Conservation (phyloP, 2,113 vertebrate genomes). For the Campylomormyrus tamandua region DNA sequence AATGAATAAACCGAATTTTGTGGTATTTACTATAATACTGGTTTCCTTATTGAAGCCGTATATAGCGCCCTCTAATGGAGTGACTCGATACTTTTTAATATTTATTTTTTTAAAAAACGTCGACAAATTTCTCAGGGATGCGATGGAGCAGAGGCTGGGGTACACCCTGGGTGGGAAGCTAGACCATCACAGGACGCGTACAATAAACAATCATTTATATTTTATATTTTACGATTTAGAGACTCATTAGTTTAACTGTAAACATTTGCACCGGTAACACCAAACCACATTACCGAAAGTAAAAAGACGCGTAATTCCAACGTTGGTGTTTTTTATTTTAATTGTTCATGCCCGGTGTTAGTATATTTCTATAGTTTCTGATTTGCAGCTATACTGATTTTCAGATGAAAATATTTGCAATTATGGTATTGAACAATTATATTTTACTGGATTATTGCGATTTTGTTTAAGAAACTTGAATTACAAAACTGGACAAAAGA, state of each 20-base stretch:
- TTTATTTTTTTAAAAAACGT: background rate
- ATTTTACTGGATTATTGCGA: background rate
- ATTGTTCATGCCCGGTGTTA: background rate
- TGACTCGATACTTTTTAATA: background rate
- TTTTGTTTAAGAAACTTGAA: background rate
- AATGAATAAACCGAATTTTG: no score
- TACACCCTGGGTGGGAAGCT: background rate
- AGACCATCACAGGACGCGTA: background rate
- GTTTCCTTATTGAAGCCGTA: background rate
- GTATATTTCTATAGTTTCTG: background rate
- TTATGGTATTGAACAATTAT: background rate
- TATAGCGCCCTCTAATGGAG: background rate
- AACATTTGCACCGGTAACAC: background rate
- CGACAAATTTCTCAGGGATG: background rate
- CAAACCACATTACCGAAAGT: background rate
- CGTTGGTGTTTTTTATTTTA: background rate
- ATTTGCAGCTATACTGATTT: background rate
- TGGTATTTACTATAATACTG: background rate
- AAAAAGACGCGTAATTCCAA: background rate
- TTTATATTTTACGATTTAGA: background rate
- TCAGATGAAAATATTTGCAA: background rate
- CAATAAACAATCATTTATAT: background rate
- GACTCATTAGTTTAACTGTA: background rate
- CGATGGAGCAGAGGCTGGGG: background rate
- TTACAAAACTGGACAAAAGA: background rate